Percentiles rank a stretch among this genome's conserved stretches.
These are phyloP conservation scores for Pheosia tremula DNA, from an alignment of 2,888 invertebrate species.

Conservation along the genomic window DNA sequence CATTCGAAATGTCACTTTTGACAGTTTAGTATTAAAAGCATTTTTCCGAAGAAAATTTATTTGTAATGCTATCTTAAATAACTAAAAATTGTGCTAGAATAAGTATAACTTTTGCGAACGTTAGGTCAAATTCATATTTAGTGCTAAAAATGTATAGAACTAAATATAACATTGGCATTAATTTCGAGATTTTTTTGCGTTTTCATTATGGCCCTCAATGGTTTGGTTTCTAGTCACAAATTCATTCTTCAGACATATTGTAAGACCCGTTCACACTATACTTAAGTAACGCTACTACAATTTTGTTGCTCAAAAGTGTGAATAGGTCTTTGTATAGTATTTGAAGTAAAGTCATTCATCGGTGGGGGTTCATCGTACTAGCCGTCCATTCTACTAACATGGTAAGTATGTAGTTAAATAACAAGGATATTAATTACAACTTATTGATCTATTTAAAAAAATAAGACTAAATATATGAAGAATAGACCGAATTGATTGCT, in stretches of 20 bases:
- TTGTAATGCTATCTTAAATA: too few species aligned
- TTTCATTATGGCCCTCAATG: not conserved
- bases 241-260: not conserved
- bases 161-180: too few species aligned
- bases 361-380: slow-evolving; percentile 31
- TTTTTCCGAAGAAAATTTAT: too few species aligned
- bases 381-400: slow-evolving; percentile 20
- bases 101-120: too few species aligned
- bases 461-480: too few species aligned
- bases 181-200: too few species aligned
- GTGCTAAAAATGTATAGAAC: too few species aligned
- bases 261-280: slow-evolving; percentile 36
- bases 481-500: too few species aligned
- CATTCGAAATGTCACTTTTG: too few species aligned
- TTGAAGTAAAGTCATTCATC: slow-evolving; percentile 15
- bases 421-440: slow-evolving; percentile 21
- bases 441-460: not conserved
- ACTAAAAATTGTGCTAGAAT: too few species aligned
- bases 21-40: not conserved
- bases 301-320: slow-evolving; percentile 11
- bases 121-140: too few species aligned
- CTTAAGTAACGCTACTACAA: too few species aligned
- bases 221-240: not conserved
- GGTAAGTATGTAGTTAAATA: slow-evolving; percentile 18
- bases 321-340: slow-evolving; percentile 18